Evolutionary conservation across 1,140 invertebrate genomes (phyloP).

Genomic region (Eurosta solidaginis): DNA sequence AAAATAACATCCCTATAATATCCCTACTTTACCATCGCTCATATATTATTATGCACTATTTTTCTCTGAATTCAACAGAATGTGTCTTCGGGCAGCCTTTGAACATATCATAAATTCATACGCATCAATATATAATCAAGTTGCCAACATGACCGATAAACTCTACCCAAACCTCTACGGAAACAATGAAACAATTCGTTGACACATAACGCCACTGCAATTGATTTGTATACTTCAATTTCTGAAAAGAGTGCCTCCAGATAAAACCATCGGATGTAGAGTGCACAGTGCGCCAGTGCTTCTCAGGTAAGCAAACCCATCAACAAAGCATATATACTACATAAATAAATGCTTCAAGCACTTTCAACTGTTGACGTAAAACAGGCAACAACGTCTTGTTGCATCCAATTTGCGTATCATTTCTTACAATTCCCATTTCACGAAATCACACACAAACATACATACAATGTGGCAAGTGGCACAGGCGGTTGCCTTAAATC

Average conservation of each 20-base stretch:
- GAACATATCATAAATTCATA: too few relatives aligned
- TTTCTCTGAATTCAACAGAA: too few relatives aligned
- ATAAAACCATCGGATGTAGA: not conserved
- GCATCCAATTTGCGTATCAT: conserved; percentile 18
- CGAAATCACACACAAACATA: not conserved
- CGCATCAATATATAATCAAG: too few relatives aligned
- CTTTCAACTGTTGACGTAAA: not conserved
- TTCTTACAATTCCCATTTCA: not conserved
- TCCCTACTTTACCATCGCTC: too few relatives aligned
- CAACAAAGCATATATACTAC: not conserved
- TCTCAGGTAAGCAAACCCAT: not conserved
- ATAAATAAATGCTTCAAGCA: not conserved
- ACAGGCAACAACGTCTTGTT: not conserved
- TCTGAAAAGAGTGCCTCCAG: not conserved
- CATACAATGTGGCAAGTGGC: not conserved
- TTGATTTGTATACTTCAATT: conserved; percentile 27
- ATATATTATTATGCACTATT: too few relatives aligned
- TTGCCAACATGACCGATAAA: too few relatives aligned
- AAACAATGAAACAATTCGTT: conserved; percentile 1
- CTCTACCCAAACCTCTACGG: not conserved
- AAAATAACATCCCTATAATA: too few relatives aligned
- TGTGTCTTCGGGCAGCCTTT: too few relatives aligned
- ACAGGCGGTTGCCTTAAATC: not conserved
- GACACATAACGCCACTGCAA: conserved; percentile 24
- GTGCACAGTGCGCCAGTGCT: too few relatives aligned